Conservation (phyloP, 2,797 vertebrate genomes). For the Carapus acus region DNA sequence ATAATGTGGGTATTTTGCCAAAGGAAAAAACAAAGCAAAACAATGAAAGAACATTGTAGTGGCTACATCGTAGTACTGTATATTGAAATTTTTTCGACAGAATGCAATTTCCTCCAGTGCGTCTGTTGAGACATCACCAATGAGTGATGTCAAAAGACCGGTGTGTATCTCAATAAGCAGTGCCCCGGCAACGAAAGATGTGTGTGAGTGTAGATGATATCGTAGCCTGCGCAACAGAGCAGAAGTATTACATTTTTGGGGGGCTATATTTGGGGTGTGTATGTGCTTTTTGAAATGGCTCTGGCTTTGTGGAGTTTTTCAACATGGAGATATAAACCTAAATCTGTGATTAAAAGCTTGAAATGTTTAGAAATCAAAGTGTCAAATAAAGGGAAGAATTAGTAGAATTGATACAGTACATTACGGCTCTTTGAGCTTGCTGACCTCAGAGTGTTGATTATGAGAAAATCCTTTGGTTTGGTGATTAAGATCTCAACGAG, state of each 20-base stretch:
- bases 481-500: no score
- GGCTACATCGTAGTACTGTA: no score
- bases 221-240: constrained; percentile 17
- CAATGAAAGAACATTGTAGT: not conserved
- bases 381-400: no score
- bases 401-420: no score
- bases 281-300: not conserved
- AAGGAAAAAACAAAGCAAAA: not conserved
- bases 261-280: not conserved
- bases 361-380: no score
- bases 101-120: constrained; percentile 55
- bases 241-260: constrained; percentile 1
- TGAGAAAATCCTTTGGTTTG: no score
- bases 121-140: constrained; percentile 44
- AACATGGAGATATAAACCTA: constrained; percentile 5
- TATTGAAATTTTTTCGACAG: constrained; percentile 39
- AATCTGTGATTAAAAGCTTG: no score
- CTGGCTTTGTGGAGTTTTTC: constrained; percentile 8
- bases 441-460: no score
- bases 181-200: constrained; percentile 22
- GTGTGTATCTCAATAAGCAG: constrained; percentile 32
- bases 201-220: constrained; percentile 32
- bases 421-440: no score
- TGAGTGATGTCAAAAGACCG: constrained; percentile 46
- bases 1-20: no score